Evolutionary conservation across 2,797 vertebrate genomes (phyloP).

Genomic region (Thripadectes ignobilis): DNA sequence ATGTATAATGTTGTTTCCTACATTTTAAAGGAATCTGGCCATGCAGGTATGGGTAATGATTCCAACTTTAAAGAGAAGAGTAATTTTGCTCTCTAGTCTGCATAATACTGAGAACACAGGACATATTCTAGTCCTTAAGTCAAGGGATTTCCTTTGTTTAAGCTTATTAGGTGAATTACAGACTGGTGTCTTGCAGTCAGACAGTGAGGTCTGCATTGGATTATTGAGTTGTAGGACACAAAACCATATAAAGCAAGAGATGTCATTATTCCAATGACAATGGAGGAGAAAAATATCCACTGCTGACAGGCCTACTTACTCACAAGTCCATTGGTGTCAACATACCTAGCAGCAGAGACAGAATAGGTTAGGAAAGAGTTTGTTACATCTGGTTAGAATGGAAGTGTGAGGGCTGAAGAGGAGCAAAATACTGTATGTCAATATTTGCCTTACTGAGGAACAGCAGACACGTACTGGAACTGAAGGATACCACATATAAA

Average conservation of each 20-base stretch:
- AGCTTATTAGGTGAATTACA: constrained; percentile 60
- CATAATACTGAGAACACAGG: constrained; percentile 5
- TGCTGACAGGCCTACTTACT: constrained; percentile 72
- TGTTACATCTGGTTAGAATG: constrained; percentile 69
- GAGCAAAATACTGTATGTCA: constrained; percentile 64
- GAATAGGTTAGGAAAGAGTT: constrained; percentile 59
- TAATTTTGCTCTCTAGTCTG: constrained; percentile 37
- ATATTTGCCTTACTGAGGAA: constrained; percentile 67
- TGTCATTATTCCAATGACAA: constrained; percentile 73
- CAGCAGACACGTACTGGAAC: constrained; percentile 66
- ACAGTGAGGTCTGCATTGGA: constrained; percentile 63
- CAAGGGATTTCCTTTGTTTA: constrained; percentile 74
- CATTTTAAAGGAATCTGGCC: neutral
- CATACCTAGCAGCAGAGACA: constrained; percentile 53
- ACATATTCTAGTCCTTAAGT: constrained; percentile 63
- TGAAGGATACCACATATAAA: constrained; percentile 66
- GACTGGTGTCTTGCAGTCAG: constrained; percentile 60
- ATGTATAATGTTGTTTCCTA: neutral
- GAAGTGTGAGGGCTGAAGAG: constrained; percentile 60
- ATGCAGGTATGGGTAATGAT: neutral
- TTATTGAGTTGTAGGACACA: constrained; percentile 62
- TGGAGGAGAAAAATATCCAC: constrained; percentile 66
- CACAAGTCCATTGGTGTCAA: constrained; percentile 66
- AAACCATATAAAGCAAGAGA: constrained; percentile 74
- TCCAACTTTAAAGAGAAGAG: neutral